A percentile compares a stretch with the other conserved stretches of the same genome.
Conservation (phyloP, 2,113 vertebrate species). For the Benthochromis sp. region DNA sequence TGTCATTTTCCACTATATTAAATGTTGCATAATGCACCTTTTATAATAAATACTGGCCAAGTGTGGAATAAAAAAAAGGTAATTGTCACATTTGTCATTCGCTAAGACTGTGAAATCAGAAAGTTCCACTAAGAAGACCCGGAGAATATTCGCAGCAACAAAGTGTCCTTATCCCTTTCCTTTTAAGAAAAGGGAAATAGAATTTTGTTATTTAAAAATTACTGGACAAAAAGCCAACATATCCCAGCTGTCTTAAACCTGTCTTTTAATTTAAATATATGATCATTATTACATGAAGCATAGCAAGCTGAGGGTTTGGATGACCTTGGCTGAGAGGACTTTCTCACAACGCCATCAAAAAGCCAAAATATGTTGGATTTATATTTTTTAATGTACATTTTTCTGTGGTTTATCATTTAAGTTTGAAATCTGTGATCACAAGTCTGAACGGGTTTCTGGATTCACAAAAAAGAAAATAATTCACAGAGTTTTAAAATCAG, state of each 20-base stretch:
- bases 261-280: background rate
- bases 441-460: background rate
- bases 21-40: background rate
- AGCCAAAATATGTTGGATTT: background rate
- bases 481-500: background rate
- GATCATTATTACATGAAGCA: background rate
- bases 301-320: background rate
- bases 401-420: background rate
- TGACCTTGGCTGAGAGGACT: background rate
- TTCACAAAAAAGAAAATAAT: background rate
- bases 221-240: background rate
- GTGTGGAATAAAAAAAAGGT: background rate
- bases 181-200: background rate
- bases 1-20: background rate
- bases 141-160: fast-evolving
- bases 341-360: background rate
- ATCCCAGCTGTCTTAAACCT: background rate
- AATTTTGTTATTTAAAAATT: background rate
- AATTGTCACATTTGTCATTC: background rate
- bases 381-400: background rate
- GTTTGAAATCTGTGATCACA: background rate
- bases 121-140: background rate
- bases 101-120: background rate
- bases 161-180: background rate
- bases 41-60: background rate